Base-by-base conservation (phyloP, 2,797 vertebrate species). In the Microctenopoma steveboyesi region DNA sequence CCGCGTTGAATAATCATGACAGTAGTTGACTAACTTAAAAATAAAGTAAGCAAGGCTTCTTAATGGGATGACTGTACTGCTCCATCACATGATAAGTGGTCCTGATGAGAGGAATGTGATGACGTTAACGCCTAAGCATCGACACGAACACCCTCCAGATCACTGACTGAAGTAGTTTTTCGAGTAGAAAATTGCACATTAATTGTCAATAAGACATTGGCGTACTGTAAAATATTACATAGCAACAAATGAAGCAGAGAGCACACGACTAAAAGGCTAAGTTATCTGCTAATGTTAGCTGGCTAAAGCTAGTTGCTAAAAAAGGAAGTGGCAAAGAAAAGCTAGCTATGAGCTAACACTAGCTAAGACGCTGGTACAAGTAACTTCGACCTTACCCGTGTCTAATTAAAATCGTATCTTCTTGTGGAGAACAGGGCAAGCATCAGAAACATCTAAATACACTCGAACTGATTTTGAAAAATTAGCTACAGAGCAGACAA, bases 31-130 rank as follows among this genome's bases (percentile, higher is more conserved):
- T 35, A 4, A 48, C 37, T 16, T 14, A 0, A 12, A 47, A 18
- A 13, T 16, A 3, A n/a, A 30, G 42, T 2, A 37, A 22, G 12
- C 4, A 16, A 1, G 6, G 15, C 16, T 9, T 11, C 13, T 27
- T 9, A 1, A 4, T 5, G 3, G 4, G 16, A 33, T 3, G 7
- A n/a, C 30, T 1, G 56, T 4, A 2, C 7, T 49, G 49, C 22
- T 70, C 49, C n/a, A 0, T 7, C 45, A 27, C 4, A 13, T 28
- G 37, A 18, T 6, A 43, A 78, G 51, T 81, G 87, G 76, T 88
- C 81, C 91, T 92, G 90, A 90, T 89, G 91, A 89, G 83, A 81
- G 84, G 69, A 14, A 22, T 64, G 25, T 58, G 76, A 8, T 35
- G 9, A 35, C 33, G 33, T 35, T 28, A 55, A 62, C 79, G 50